These are phyloP conservation scores for Standfussiana lucernea DNA, from an alignment of 2,888 invertebrate species.

Conservation along the genomic window DNA sequence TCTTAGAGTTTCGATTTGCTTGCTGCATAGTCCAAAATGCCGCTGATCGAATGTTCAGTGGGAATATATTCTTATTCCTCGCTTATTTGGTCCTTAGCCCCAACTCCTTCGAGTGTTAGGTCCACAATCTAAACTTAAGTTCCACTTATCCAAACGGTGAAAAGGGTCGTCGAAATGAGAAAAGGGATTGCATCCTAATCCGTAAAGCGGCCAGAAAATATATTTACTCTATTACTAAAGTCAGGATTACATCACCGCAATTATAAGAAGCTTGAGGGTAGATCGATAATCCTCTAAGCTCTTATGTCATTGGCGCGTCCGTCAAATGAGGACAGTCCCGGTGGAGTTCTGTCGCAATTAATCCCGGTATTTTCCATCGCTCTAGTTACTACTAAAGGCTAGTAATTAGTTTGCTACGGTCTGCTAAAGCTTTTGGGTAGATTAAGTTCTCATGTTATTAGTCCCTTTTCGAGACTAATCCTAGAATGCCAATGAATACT, in stretches of 20 bases:
- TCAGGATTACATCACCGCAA: conserved; percentile 48
- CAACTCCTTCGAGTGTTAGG: neutral
- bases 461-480: neutral
- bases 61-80: neutral
- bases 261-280: conserved; percentile 45
- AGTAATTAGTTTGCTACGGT: neutral
- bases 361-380: conserved; percentile 33
- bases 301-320: conserved; percentile 40
- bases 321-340: conserved; percentile 35
- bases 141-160: conserved; percentile 14
- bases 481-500: neutral
- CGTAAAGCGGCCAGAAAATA: conserved; percentile 36
- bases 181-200: conserved; percentile 33
- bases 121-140: conserved; percentile 4
- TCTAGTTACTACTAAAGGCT: neutral
- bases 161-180: conserved; percentile 38
- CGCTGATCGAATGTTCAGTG: conserved; percentile 5
- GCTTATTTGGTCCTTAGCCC: neutral
- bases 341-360: conserved; percentile 44
- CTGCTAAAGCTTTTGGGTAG: conserved; percentile 1
- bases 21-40: neutral
- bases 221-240: conserved; percentile 35
- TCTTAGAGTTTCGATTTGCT: neutral
- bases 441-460: conserved; percentile 5
- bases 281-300: conserved; percentile 54